These are phyloP conservation scores for Trissolcus basalis DNA, from an alignment of 1,140 invertebrate genomes.

Conservation along the genomic window DNA sequence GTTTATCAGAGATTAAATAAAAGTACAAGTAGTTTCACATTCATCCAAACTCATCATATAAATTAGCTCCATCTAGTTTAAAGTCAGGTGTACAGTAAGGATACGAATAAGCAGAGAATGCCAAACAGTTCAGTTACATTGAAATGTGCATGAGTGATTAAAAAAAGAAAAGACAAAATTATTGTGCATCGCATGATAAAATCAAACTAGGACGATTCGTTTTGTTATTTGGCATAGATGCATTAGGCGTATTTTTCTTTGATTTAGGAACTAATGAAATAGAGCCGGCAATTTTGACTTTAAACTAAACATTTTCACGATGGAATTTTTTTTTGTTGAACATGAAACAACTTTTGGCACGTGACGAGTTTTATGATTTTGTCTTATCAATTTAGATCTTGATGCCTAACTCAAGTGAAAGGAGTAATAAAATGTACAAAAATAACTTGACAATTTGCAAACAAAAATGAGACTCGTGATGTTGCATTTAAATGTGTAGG, in stretches of 20 bases:
- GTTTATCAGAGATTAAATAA: too few relatives aligned
- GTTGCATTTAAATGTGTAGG: slow-evolving; percentile 45
- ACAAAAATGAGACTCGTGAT: slow-evolving; percentile 34
- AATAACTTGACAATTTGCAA: too few relatives aligned
- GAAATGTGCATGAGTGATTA: slow-evolving; percentile 44
- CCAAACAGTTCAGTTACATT: slow-evolving; percentile 25
- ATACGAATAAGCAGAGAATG: slow-evolving; percentile 16
- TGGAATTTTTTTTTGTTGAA: slow-evolving; percentile 36
- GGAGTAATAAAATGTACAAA: too few relatives aligned
- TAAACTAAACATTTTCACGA: slow-evolving; percentile 60
- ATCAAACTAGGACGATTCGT: slow-evolving; percentile 53
- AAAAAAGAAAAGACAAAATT: slow-evolving; percentile 6
- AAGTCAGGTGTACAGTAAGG: slow-evolving; percentile 58
- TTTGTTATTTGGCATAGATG: slow-evolving; percentile 40
- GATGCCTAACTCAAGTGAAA: background rate
- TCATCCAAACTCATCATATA: slow-evolving; percentile 27
- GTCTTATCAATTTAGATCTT: background rate
- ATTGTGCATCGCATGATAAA: slow-evolving; percentile 54
- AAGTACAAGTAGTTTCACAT: slow-evolving; percentile 23
- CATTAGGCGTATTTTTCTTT: slow-evolving; percentile 20
- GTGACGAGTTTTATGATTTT: slow-evolving; percentile 39
- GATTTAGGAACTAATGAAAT: slow-evolving; percentile 13
- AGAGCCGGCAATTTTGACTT: slow-evolving; percentile 61
- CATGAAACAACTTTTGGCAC: slow-evolving; percentile 22
- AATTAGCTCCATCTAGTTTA: slow-evolving; percentile 56